Evolutionary conservation across 2,113 vertebrate genomes (phyloP).

Genomic region (Kryptolebias marmoratus): DNA sequence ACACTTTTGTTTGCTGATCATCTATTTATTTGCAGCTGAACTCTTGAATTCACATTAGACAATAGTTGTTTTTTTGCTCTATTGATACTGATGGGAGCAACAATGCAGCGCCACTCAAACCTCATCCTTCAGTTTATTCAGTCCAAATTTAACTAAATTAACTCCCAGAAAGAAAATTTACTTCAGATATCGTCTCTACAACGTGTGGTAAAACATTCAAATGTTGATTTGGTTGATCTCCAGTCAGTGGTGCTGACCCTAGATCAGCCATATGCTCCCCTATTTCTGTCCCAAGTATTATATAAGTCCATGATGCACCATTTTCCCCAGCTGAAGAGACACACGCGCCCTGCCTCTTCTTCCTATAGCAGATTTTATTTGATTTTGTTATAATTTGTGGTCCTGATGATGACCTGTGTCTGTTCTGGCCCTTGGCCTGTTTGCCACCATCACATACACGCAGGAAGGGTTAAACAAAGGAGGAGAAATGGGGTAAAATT

Average conservation of each 20-base stretch:
- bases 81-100: not conserved
- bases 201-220: not conserved
- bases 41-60: not conserved
- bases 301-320: conserved; percentile 30
- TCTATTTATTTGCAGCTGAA: not conserved
- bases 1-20: conserved; percentile 47
- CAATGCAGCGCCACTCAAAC: not conserved
- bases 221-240: conserved; percentile 3
- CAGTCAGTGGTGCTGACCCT: conserved; percentile 22
- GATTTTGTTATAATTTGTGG: not conserved
- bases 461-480: too few relatives aligned
- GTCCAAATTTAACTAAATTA: not conserved
- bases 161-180: conserved; percentile 1
- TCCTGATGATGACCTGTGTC: not conserved
- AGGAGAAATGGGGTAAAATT: too few relatives aligned
- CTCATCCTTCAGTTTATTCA: too few relatives aligned
- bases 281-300: conserved; percentile 4
- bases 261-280: conserved; percentile 22
- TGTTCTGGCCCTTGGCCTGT: too few relatives aligned
- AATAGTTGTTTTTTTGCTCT: conserved; percentile 9
- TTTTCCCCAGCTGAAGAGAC: not conserved
- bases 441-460: too few relatives aligned
- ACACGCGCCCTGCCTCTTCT: too few relatives aligned
- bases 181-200: not conserved
- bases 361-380: too few relatives aligned